Percentiles rank a stretch among this genome's conserved stretches.
phyloP scores from a whole-genome alignment of 2,888 invertebrate genomes.

The Tetanocera ferruginea region DNA sequence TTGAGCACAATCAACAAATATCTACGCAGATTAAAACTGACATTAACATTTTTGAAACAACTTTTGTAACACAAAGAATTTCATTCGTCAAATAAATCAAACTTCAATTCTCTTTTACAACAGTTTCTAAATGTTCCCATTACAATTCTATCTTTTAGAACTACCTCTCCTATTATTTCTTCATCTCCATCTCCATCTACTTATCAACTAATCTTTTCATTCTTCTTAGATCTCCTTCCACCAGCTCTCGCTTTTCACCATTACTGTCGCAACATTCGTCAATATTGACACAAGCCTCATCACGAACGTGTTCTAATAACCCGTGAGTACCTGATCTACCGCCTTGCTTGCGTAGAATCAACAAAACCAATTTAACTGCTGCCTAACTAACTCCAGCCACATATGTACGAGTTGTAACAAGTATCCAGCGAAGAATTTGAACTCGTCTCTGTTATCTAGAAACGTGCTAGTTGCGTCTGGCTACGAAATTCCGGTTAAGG shows the following conservation, averaged over 20 bases:
- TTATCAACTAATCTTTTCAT: neutral
- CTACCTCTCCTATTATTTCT: neutral
- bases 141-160: no score
- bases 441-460: neutral
- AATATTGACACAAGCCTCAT: constrained; percentile 26
- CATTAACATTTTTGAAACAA: no score
- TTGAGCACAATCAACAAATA: no score
- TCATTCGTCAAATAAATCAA: no score
- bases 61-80: no score
- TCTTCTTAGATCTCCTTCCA: neutral
- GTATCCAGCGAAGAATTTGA: neutral
- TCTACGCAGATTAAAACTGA: no score
- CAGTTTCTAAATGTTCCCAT: no score
- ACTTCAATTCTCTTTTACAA: no score
- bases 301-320: constrained; percentile 4
- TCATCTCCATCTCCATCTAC: neutral
- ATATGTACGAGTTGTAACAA: neutral
- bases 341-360: neutral
- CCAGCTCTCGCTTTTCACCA: neutral
- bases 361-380: neutral
- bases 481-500: neutral
- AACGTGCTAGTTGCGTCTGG: constrained; percentile 10
- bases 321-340: neutral
- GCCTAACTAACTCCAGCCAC: neutral
- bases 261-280: neutral